Percentiles rank a stretch among this genome's conserved stretches.
These are phyloP conservation scores for Engystomops pustulosus DNA, from an alignment of 2,113 vertebrate genomes.

Conservation along the genomic window DNA sequence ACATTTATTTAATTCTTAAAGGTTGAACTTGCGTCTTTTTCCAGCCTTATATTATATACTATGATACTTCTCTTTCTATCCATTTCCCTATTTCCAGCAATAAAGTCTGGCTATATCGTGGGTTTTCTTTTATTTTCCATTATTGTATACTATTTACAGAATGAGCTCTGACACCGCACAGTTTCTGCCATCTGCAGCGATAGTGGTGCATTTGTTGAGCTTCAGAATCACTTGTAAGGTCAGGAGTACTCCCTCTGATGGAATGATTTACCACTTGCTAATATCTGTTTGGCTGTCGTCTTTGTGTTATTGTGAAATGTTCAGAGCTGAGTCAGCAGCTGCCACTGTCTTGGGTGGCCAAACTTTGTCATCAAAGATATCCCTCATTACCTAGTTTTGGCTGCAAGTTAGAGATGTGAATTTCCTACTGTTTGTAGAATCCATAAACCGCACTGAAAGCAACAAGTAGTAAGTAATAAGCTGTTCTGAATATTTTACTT, in stretches of 20 bases:
- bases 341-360: not conserved
- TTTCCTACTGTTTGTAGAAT: not conserved
- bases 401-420: not conserved
- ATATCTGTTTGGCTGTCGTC: not conserved
- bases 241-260: not conserved
- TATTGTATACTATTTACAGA: not conserved
- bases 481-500: slow-evolving; percentile 17
- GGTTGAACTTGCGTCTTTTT: too few species aligned
- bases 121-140: not conserved
- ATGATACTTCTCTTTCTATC: not conserved
- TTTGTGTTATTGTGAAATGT: not conserved
- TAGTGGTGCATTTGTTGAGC: not conserved
- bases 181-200: not conserved
- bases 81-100: too few species aligned
- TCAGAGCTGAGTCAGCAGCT: not conserved
- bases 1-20: too few species aligned
- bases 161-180: not conserved
- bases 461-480: slow-evolving; percentile 40
- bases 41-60: too few species aligned
- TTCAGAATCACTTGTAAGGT: not conserved
- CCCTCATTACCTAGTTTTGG: slow-evolving; percentile 11
- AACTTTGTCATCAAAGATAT: not conserved
- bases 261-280: not conserved
- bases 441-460: not conserved
- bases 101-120: not conserved